Conservation (phyloP, 2,888 invertebrate species). For the Dexiosoma caninum region DNA sequence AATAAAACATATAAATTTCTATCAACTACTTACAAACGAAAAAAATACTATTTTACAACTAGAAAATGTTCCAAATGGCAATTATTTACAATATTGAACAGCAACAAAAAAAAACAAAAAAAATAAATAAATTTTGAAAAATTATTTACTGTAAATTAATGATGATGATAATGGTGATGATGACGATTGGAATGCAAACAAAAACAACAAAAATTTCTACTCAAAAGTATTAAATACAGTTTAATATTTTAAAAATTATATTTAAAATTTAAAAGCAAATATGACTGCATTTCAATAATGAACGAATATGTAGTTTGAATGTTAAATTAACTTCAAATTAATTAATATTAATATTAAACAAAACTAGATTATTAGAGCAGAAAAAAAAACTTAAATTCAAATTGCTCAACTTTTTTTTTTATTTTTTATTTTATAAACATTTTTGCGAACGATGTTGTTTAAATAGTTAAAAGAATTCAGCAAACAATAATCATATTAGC, state of each 20-base stretch:
- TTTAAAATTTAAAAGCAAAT: background rate
- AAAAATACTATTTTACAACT: slow-evolving; percentile 55
- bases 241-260: background rate
- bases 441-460: background rate
- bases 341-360: slow-evolving; percentile 3
- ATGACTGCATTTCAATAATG: background rate
- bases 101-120: slow-evolving; percentile 13
- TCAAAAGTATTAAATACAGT: slow-evolving; percentile 4
- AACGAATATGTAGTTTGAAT: slow-evolving; percentile 37
- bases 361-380: background rate
- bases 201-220: background rate
- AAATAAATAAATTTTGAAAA: slow-evolving; percentile 12
- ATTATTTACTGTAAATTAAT: background rate
- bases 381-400: background rate
- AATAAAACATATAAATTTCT: background rate
- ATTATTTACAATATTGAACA: slow-evolving; percentile 53
- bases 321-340: slow-evolving; percentile 25
- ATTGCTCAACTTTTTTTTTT: slow-evolving; percentile 52
- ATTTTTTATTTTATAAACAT: background rate
- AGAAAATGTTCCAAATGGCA: slow-evolving; percentile 44
- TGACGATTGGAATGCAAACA: background rate
- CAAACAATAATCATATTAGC: background rate
- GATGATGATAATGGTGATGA: background rate
- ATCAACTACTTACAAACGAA: slow-evolving; percentile 24
- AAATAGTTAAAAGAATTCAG: background rate